Evolutionary conservation across 2,797 vertebrate genomes (phyloP), one percentile per base, ranked within the genome.

Genomic region (Ceryle rudis): DNA sequence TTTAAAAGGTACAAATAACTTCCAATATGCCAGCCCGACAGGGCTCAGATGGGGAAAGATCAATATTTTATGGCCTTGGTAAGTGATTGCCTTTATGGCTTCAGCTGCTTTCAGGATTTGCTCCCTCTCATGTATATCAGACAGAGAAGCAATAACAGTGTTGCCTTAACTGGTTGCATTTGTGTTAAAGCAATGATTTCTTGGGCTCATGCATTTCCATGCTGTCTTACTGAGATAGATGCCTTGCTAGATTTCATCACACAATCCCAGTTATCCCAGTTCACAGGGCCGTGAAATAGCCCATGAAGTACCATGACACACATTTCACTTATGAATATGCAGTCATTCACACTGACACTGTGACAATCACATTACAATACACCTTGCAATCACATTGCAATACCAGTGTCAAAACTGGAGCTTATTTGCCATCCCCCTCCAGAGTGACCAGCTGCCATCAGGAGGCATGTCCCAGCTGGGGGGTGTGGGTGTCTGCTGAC

Each of bases 41-140:
- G 75, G 46, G 58, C 62, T 94, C 67, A 85, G 41, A 47, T 54
- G 46, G 49, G 14, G 41, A 10, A 95, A 94, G 92, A 96, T 94
- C 92, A 93, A 85, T 93, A 94, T 94, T 87, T 94, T 93, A 94
- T 11, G 35, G 84, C 89, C 64, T 89, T 80, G 78, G 64, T 77
- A 92, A 93, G 33, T 62, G 83, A 92, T 82, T 95, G 55, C 41
- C 75, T 93, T 94, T 83, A 86, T 71, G 78, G 54, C 74, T 83
- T 91, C 81, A 89, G 90, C 61, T 92, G 74, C 83, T 89, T 85
- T 95, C 85, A 95, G 74, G 67, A 92, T 92, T 95, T 93, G 60
- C 84, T 85, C 60, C 61, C 37, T 93, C 86, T 92, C 84, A 89
- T 46, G 61, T 89, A 54, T 78, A 89, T 82, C 60, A 89, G 62